Base-by-base conservation (phyloP, 2,113 vertebrate genomes). In the Fregetta grallaria region DNA sequence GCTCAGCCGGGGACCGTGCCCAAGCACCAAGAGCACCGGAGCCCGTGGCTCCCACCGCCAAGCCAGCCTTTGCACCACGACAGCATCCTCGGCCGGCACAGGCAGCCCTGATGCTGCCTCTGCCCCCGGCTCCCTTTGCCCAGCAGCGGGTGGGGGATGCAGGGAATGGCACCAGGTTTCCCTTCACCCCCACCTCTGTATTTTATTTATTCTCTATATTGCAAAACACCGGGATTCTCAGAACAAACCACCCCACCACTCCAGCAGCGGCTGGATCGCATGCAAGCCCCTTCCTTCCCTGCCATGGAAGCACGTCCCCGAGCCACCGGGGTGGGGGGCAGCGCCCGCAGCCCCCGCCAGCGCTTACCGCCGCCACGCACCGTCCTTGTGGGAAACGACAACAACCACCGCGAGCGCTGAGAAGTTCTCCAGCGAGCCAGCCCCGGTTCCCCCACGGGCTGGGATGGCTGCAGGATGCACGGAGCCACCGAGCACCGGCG, bases 81-180 rank as follows among this genome's bases (percentile, higher is more conserved):
- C 44, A 14, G 38, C 32, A 71, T 25, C 59, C 17, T n/a, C 3
- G 6, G 63, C 59, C 1, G 1, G 49, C 1, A n/a, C 1, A 0
- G 2, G 3, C 78, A 65, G 23, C 56, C 42, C 53, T 1, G n/a
- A 1, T 4, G 26, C 86, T 11, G 56, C 50, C 55, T n/a, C 66
- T 22, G 21, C 49, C 49, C 18, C 73, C 34, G 0, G 23, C 52
- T 88, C 77, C 52, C 59, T 3, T 3, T 72, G 13, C 36, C 83
- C 83, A 17, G 63, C 56, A 42, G 74, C 15, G 5, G 20, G 38
- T 14, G 44, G 27, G 68, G 58, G 22, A 17, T 1, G 2, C 75
- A 3, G 38, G 61, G 72, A 42, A 7, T 1, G 1, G 52, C 96
- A 11, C 18, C 74, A 2, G 1, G 10, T 68, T 34, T 49, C 79